A percentile compares a stretch with the other conserved stretches of the same genome.
These are phyloP conservation scores for Calliopsis andreniformis DNA, from an alignment of 1,140 invertebrate genomes.

Conservation along the genomic window DNA sequence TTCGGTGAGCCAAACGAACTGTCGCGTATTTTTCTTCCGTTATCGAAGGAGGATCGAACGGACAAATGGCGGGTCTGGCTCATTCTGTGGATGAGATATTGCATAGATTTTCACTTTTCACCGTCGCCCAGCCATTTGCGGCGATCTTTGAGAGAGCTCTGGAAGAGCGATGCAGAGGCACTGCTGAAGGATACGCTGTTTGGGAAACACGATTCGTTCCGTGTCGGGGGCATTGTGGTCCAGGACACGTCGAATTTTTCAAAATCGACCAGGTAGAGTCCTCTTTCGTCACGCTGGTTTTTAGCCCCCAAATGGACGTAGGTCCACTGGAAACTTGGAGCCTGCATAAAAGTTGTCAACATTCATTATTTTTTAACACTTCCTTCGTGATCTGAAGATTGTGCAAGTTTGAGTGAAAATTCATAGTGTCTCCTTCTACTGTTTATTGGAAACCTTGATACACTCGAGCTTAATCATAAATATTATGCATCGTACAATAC, in stretches of 20 bases:
- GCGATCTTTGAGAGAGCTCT: conserved; percentile 39
- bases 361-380: not conserved
- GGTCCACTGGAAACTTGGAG: not conserved
- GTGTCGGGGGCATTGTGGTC: conserved; percentile 48
- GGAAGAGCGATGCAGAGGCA: conserved; percentile 1
- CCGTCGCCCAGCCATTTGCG: conserved; percentile 42
- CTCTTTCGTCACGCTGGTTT: conserved; percentile 50
- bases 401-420: no score
- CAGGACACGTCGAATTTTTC: conserved; percentile 55
- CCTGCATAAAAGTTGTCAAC: conserved; percentile 8
- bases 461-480: conserved; percentile 68
- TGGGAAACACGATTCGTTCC: conserved; percentile 72
- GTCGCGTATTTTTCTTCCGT: conserved; percentile 40
- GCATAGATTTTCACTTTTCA: conserved; percentile 62
- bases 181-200: conserved; percentile 54
- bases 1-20: not conserved
- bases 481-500: conserved; percentile 67
- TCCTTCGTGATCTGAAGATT: not conserved
- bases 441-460: conserved; percentile 71
- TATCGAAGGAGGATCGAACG: conserved; percentile 57
- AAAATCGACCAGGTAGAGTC: conserved; percentile 58
- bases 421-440: conserved; percentile 56
- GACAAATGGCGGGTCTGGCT: conserved; percentile 47
- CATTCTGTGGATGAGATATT: conserved; percentile 58
- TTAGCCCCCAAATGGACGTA: not conserved